Base-by-base conservation (phyloP, 1,140 invertebrate species). In the Pinna nobilis region DNA sequence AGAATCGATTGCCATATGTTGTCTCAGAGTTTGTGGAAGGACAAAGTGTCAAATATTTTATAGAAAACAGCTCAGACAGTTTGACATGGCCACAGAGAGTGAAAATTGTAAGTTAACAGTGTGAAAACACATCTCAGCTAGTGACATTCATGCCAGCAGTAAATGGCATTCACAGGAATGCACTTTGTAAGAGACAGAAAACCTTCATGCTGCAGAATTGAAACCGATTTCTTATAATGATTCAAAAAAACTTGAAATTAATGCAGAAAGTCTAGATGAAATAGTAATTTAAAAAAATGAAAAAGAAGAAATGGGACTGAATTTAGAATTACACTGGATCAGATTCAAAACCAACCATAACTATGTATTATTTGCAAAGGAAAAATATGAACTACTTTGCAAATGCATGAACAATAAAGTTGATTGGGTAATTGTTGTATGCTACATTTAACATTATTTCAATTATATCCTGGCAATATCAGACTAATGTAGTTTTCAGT, bases 371-470 rank as follows among this genome's bases (percentile, higher is more conserved):
- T n/a, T n/a, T n/a, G n/a, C n/a, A n/a, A n/a, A n/a, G n/a, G n/a
- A n/a, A n/a, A n/a, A n/a, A n/a, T n/a, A n/a, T n/a, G 98, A 91
- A 98, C 99, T 90, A 99, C 99, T 92, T 98, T 99, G 88, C 99
- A 99, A 90, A 98, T 99, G 84, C n/a, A 80, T 71, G 33, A 70
- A 81, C 49, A 77, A 85, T 66, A 81, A 82, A 39, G 77, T 82
- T 39, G 78, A 84, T 3, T 86, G 86, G 78, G 87, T 88, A 70
- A 60, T 37, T 18, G 33, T 57, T 47, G 2, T 6, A 3, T 3
- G 1, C 6, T 1, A 18, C 20, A 18, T 20, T 1, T 47, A 47
- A 47, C 1, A 20, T 47, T 47, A 1, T 47, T 47, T 1, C 20
- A 53, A 3, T 28, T 53, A n/a, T n/a, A n/a, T n/a, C n/a, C n/a